These are phyloP conservation scores for Styela clava DNA, from an alignment of 23 tunicate species.

Conservation along the genomic window DNA sequence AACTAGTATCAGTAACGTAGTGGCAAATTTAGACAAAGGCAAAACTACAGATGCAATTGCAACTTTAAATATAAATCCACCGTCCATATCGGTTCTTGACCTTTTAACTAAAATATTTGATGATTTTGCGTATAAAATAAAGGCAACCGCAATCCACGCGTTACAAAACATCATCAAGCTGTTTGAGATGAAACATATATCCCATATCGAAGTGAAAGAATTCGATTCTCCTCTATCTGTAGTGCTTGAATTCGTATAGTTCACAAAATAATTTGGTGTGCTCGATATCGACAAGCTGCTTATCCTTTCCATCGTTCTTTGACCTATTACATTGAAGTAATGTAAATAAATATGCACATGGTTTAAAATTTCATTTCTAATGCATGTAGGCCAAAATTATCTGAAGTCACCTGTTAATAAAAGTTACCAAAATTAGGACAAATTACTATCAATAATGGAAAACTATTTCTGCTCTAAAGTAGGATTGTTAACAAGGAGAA, in stretches of 20 bases:
- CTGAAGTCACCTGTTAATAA: no score
- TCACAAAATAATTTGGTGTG: neutral
- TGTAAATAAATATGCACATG: no score
- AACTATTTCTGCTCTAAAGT: no score
- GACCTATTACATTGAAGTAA: no score
- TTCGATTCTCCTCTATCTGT: neutral
- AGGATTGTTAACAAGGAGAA: no score
- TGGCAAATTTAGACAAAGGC: neutral
- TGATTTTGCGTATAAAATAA: constrained; percentile 1
- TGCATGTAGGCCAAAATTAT: no score
- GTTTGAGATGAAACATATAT: neutral
- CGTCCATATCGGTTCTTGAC: constrained; percentile 18
- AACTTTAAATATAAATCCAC: constrained; percentile 9
- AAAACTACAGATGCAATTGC: neutral
- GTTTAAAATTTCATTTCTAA: no score
- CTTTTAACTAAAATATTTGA: neutral
- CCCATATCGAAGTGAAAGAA: neutral
- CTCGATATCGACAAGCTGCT: neutral
- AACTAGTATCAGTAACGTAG: neutral
- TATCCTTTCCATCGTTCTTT: no score
- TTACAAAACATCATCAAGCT: neutral
- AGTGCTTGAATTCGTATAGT: no score
- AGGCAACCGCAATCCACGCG: constrained; percentile 3
- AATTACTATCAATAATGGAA: no score
- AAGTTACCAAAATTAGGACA: no score